These are phyloP conservation scores for Sarcophaga bullata DNA, from an alignment of 1,140 invertebrate species.

Conservation along the genomic window DNA sequence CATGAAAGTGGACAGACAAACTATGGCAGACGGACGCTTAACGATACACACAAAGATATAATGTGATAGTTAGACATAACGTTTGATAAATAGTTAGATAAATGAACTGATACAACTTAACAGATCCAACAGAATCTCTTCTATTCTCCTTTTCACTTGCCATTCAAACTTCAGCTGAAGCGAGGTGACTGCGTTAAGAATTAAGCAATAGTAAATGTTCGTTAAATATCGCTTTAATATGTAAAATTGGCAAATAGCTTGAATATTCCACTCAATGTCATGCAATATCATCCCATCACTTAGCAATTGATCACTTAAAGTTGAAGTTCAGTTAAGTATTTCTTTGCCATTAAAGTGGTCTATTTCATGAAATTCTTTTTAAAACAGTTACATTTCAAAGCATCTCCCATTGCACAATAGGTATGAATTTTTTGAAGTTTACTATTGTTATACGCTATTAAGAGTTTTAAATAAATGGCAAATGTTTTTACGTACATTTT, in stretches of 20 bases:
- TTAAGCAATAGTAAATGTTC: conserved; percentile 8
- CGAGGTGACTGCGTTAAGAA: neutral
- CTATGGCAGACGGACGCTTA: neutral
- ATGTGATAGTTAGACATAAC: conserved; percentile 22
- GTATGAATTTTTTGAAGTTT: neutral
- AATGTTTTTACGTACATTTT: too few species aligned
- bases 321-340: neutral
- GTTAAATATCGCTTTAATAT: conserved; percentile 30
- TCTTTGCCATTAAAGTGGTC: neutral
- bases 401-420: neutral
- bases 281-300: neutral
- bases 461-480: too few species aligned
- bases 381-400: too few species aligned
- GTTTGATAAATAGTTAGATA: conserved; percentile 40
- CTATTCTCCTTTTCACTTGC: neutral
- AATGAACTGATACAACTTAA: conserved; percentile 34
- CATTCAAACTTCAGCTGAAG: conserved; percentile 17
- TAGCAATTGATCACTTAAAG: neutral
- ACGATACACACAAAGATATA: neutral
- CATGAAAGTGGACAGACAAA: neutral
- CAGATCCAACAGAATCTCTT: conserved; percentile 27
- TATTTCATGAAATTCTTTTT: neutral
- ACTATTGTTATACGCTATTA: too few species aligned
- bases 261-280: neutral
- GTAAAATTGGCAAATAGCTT: conserved; percentile 37